phyloP scores from a whole-genome alignment of 2,113 vertebrate genomes.

The Seriola aureovittata region DNA sequence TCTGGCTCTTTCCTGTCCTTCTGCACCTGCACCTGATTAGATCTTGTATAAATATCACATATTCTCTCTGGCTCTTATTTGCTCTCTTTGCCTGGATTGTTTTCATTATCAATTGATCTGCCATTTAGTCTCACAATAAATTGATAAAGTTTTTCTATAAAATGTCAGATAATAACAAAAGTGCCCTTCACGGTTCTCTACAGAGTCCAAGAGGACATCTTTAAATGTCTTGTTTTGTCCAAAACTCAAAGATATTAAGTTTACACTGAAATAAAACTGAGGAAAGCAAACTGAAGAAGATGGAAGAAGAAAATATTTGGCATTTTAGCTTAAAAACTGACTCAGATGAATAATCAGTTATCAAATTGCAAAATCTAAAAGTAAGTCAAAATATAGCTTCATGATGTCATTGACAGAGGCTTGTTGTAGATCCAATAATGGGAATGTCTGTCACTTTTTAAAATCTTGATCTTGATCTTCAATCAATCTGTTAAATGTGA shows the following conservation, averaged over 20 bases:
- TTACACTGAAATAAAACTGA: neutral
- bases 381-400: neutral
- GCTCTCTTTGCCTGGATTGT: neutral
- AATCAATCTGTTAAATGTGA: slow-evolving; percentile 6
- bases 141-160: too few species aligned
- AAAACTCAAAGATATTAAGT: too few species aligned
- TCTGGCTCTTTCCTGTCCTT: neutral
- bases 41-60: neutral
- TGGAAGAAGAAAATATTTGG: neutral
- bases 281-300: neutral
- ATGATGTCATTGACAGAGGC: neutral
- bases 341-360: neutral
- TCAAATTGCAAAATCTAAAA: neutral
- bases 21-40: slow-evolving; percentile 6
- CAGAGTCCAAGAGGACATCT: neutral
- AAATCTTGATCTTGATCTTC: neutral
- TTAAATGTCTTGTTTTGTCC: neutral
- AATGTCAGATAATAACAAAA: too few species aligned
- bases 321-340: too few species aligned
- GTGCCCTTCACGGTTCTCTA: neutral
- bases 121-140: neutral
- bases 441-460: neutral
- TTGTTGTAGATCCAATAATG: neutral
- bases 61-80: neutral
- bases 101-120: neutral